Evolutionary conservation across 1,140 invertebrate species (phyloP).

Genomic region (Cyclina sinensis): DNA sequence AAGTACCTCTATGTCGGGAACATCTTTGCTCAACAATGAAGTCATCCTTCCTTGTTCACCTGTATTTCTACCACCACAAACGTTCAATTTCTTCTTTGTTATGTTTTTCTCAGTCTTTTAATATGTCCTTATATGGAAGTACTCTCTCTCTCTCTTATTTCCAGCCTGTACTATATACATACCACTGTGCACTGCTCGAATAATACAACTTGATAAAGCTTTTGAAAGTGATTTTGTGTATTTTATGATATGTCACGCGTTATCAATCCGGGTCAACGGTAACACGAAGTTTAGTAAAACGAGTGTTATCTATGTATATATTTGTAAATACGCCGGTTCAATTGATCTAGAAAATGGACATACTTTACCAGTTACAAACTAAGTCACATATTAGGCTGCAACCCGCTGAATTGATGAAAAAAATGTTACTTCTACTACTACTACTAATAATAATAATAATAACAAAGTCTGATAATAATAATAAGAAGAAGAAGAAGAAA

Average conservation of each 20-base stretch:
- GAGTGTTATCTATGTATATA: background rate
- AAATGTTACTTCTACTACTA: no score
- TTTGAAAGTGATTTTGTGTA: slow-evolving; percentile 5
- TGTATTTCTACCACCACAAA: background rate
- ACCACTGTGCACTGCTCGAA: no score
- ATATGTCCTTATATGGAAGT: background rate
- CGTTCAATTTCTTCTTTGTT: background rate
- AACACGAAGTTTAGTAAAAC: no score
- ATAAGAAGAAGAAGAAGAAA: no score
- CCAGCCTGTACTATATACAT: background rate
- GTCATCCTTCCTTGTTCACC: slow-evolving; percentile 49
- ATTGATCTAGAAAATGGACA: background rate
- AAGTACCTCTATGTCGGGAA: slow-evolving; percentile 76
- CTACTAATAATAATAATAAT: no score
- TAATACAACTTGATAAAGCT: background rate
- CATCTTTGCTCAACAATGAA: slow-evolving; percentile 70
- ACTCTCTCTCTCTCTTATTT: background rate
- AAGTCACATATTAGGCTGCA: no score
- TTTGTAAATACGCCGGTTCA: background rate
- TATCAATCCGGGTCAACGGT: background rate
- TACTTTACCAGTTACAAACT: no score
- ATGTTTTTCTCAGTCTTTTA: background rate
- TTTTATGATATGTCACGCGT: slow-evolving; percentile 20
- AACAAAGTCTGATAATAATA: no score
- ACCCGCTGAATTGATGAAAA: no score